Evolutionary conservation across 2,888 invertebrate species (phyloP).

Genomic region (Torymus tubicola): DNA sequence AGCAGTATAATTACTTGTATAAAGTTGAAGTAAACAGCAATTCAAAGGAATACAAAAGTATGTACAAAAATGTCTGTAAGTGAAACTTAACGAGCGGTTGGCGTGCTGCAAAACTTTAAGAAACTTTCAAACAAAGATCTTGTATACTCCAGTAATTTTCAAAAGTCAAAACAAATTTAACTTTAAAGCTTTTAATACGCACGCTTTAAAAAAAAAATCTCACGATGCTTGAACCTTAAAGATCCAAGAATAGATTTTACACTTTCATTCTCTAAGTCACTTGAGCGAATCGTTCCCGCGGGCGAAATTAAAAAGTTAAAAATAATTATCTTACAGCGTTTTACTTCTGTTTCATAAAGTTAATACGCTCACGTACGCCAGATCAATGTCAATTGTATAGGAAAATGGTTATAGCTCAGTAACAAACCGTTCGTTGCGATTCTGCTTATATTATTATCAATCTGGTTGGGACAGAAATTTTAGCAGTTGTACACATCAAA

Average conservation of each 20-base stretch:
- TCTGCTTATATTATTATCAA: slow-evolving; percentile 5
- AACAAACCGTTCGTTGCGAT: background rate
- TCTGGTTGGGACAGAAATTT: slow-evolving; percentile 7
- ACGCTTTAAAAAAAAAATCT: slow-evolving; percentile 8
- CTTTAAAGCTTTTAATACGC: slow-evolving; percentile 16
- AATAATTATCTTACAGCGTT: no score
- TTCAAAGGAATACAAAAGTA: background rate
- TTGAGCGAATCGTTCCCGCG: background rate
- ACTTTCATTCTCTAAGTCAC: background rate
- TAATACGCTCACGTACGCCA: no score
- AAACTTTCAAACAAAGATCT: slow-evolving; percentile 33
- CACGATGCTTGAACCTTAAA: background rate
- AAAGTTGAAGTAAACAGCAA: no score
- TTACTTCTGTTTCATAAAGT: no score
- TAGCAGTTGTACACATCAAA: background rate
- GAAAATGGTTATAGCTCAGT: no score
- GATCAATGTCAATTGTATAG: no score
- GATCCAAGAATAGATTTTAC: background rate
- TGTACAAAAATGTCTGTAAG: slow-evolving; percentile 18
- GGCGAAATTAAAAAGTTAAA: no score
- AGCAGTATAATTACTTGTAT: no score
- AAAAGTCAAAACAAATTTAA: slow-evolving; percentile 31
- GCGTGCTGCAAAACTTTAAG: slow-evolving; percentile 23
- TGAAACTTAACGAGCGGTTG: slow-evolving; percentile 41
- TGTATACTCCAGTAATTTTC: slow-evolving; percentile 36